Conservation (phyloP, 2,888 invertebrate genomes). For the Cheilosia urbana region DNA sequence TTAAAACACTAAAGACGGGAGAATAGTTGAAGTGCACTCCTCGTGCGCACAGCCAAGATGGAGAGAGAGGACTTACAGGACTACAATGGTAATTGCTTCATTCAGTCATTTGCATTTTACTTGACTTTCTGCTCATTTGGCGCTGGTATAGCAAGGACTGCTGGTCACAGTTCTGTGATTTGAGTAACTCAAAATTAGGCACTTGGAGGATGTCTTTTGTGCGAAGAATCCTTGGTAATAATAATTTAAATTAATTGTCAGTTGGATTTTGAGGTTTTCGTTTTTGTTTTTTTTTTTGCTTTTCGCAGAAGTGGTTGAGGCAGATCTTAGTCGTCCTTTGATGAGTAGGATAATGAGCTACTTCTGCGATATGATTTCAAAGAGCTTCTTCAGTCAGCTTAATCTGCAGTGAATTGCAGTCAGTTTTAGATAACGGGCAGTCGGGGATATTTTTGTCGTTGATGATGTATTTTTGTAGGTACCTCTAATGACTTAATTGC, state of each 20-base stretch:
- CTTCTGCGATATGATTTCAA: too few relatives aligned
- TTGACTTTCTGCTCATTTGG: constrained; percentile 26
- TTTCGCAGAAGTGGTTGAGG: not conserved
- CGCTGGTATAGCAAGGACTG: not conserved
- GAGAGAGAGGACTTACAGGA: not conserved
- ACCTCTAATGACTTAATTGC: too few relatives aligned
- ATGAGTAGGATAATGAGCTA: too few relatives aligned
- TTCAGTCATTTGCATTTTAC: constrained; percentile 35
- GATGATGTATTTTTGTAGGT: too few relatives aligned
- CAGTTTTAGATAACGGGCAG: too few relatives aligned
- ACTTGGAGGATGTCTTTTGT: constrained; percentile 23
- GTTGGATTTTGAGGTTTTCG: not conserved
- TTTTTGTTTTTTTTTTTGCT: too few relatives aligned
- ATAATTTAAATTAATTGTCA: constrained; percentile 10
- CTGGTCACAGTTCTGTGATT: not conserved
- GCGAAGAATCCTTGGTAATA: constrained; percentile 1
- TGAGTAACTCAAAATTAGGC: constrained; percentile 3
- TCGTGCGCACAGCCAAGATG: not conserved
- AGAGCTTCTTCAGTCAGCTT: too few relatives aligned
- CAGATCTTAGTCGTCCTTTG: not conserved
- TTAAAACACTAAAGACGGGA: constrained; percentile 28
- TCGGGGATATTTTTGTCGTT: too few relatives aligned
- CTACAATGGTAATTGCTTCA: not conserved
- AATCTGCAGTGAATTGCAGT: too few relatives aligned
- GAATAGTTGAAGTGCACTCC: constrained; percentile 20